Conservation (phyloP, 2,797 vertebrate genomes). For the Poecilia wingei region DNA sequence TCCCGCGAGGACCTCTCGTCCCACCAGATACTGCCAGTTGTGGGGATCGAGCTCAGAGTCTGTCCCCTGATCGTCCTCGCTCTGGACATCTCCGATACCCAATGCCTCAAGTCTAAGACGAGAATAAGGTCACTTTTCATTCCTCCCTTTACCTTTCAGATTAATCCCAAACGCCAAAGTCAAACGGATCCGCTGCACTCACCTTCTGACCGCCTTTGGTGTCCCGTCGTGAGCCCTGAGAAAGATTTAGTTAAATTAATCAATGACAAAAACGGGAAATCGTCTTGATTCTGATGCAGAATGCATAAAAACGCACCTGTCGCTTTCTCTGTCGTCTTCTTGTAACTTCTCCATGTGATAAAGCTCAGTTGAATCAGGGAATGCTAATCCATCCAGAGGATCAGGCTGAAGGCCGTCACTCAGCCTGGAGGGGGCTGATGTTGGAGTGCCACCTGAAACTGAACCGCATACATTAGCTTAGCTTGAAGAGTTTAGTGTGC, state of each 20-base stretch:
- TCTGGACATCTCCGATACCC: slow-evolving; percentile 85
- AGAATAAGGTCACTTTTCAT: slow-evolving; percentile 3
- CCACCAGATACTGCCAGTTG: slow-evolving; percentile 94
- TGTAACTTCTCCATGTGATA: slow-evolving; percentile 88
- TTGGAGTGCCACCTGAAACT: slow-evolving; percentile 70
- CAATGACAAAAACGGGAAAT: background rate
- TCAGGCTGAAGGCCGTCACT: slow-evolving; percentile 83
- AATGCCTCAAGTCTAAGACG: slow-evolving; percentile 83
- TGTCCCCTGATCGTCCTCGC: slow-evolving; percentile 90
- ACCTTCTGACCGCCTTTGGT: slow-evolving; percentile 91
- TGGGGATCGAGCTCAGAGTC: slow-evolving; percentile 90
- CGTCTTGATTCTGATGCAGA: background rate
- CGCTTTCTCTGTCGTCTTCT: slow-evolving; percentile 91
- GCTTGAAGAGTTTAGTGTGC: background rate
- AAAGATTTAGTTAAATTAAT: slow-evolving; percentile 24
- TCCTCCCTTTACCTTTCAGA: background rate
- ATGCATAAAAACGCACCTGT: slow-evolving; percentile 81
- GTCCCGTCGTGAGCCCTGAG: slow-evolving; percentile 89
- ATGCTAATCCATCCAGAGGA: slow-evolving; percentile 81
- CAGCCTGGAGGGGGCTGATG: slow-evolving; percentile 77
- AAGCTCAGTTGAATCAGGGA: slow-evolving; percentile 85
- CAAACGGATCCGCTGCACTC: slow-evolving; percentile 46
- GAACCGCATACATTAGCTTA: background rate
- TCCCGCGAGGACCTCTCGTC: slow-evolving; percentile 86
- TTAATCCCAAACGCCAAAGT: slow-evolving; percentile 7